Percentiles rank a stretch among this genome's conserved stretches.
These are phyloP conservation scores for Magallana gigas DNA, from an alignment of 1,140 invertebrate genomes.

Conservation along the genomic window DNA sequence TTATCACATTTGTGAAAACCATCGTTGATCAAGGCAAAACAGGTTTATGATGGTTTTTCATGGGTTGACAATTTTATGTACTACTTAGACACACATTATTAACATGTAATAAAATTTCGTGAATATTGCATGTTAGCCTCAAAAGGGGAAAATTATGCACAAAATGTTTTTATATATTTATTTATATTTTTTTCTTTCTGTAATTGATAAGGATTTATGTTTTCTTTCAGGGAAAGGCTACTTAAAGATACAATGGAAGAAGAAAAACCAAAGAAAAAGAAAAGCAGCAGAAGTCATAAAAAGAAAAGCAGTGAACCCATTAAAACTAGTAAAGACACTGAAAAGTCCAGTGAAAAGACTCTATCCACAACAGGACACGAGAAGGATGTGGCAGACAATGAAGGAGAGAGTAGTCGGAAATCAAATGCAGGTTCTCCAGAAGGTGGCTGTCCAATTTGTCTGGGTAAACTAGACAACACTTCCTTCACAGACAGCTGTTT, in stretches of 20 bases:
- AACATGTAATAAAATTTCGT: too few relatives aligned
- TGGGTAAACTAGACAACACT: conserved; percentile 91
- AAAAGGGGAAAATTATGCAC: too few relatives aligned
- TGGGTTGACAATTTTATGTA: too few relatives aligned
- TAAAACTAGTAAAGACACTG: not conserved
- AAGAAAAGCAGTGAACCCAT: conserved; percentile 41
- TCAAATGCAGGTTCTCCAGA: conserved; percentile 72
- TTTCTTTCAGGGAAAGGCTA: not conserved
- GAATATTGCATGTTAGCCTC: too few relatives aligned
- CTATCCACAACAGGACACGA: not conserved
- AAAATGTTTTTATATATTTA: too few relatives aligned
- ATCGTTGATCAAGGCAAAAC: too few relatives aligned
- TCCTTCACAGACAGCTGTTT: conserved; percentile 95
- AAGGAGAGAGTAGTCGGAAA: conserved; percentile 22
- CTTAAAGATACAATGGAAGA: not conserved
- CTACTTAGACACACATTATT: too few relatives aligned
- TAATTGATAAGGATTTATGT: not conserved
- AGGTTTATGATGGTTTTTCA: too few relatives aligned
- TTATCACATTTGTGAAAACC: too few relatives aligned
- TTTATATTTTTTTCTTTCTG: too few relatives aligned
- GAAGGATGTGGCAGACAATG: conserved; percentile 3
- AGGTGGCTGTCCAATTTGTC: conserved; percentile 90
- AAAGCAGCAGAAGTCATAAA: conserved; percentile 32
- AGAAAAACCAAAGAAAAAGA: conserved; percentile 43
- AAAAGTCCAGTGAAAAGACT: not conserved